Percentiles rank a stretch among this genome's conserved stretches.
Evolutionary conservation across 2,888 invertebrate species (phyloP).

Genomic region (Lysandra coridon): DNA sequence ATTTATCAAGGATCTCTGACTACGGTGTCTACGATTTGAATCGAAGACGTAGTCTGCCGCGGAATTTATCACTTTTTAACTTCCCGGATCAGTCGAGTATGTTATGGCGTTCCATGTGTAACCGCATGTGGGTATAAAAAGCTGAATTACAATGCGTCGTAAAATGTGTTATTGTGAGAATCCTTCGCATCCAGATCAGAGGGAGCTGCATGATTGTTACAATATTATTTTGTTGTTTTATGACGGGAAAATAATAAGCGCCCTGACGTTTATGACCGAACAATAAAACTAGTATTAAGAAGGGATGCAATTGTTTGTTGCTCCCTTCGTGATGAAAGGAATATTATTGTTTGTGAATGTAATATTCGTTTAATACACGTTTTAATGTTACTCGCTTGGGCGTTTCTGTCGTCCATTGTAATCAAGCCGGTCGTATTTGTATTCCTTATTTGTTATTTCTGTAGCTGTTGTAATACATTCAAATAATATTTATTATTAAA

Average conservation of each 20-base stretch:
- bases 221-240: slow-evolving; percentile 77
- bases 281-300: slow-evolving; percentile 66
- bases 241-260: slow-evolving; percentile 75
- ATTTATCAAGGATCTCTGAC: background rate
- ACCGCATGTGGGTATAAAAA: slow-evolving; percentile 59
- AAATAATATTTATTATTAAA: background rate
- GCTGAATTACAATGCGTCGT: slow-evolving; percentile 67
- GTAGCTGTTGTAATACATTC: background rate
- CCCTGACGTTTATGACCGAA: slow-evolving; percentile 61
- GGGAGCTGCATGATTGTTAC: slow-evolving; percentile 65
- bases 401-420: slow-evolving; percentile 19
- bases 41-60: background rate
- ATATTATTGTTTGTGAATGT: slow-evolving; percentile 40
- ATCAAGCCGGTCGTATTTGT: slow-evolving; percentile 15
- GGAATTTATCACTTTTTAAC: slow-evolving; percentile 31
- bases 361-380: slow-evolving; percentile 33
- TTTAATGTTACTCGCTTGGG: slow-evolving; percentile 19
- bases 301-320: slow-evolving; percentile 51
- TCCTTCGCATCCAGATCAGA: slow-evolving; percentile 59
- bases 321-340: slow-evolving; percentile 39
- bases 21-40: background rate
- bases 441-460: background rate
- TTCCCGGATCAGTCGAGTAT: slow-evolving; percentile 43
- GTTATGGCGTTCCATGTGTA: slow-evolving; percentile 52
- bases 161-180: slow-evolving; percentile 64